Conservation (phyloP, 2,797 vertebrate species). For the Hafferia zeledoni region DNA sequence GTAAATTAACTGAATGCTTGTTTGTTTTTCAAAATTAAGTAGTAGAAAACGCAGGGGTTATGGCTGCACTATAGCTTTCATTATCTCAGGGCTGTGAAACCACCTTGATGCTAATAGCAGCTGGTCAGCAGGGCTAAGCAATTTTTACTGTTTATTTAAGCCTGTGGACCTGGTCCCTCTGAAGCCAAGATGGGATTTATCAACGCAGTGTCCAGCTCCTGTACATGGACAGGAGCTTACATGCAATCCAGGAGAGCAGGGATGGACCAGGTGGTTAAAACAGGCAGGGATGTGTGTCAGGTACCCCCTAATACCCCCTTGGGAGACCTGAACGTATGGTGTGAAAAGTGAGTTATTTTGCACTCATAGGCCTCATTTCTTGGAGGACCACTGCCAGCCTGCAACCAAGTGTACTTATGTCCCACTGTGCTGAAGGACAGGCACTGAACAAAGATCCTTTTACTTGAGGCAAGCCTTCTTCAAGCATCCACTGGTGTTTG, state of each 20-base stretch:
- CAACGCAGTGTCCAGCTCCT: not conserved
- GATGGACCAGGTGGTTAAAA: no score
- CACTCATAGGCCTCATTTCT: not conserved
- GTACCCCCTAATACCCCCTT: not conserved
- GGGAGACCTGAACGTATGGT: rapidly evolving
- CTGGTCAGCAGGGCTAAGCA: not conserved
- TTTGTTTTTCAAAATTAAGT: not conserved
- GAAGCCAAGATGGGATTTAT: not conserved
- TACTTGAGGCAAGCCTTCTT: not conserved
- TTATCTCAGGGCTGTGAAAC: not conserved
- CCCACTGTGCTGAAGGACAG: not conserved
- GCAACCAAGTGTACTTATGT: rapidly evolving
- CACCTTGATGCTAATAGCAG: not conserved
- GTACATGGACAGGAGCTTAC: no score
- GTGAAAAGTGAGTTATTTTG: not conserved
- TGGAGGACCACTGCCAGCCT: not conserved
- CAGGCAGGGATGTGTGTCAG: not conserved
- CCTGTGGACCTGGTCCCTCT: not conserved
- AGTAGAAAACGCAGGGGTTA: not conserved
- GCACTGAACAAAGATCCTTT: not conserved
- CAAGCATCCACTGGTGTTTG: not conserved
- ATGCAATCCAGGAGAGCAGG: not conserved
- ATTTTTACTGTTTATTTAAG: not conserved
- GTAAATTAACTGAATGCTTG: not conserved
- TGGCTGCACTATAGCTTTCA: not conserved